Base-by-base conservation (phyloP, 2,113 vertebrate species). In the Callopanchax toddi region DNA sequence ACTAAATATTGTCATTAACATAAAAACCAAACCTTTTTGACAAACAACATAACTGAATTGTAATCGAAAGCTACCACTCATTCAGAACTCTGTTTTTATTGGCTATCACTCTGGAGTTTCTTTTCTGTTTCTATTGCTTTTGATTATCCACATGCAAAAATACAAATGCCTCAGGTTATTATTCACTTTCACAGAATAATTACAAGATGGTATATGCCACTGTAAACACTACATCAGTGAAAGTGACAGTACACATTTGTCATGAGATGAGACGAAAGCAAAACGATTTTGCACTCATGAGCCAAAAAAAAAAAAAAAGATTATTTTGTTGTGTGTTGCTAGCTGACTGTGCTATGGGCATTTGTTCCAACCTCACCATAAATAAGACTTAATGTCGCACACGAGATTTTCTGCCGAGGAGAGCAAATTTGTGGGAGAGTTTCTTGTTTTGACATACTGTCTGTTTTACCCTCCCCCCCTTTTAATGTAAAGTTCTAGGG, bases 101-200 rank as follows among this genome's bases (percentile, higher is more conserved):
- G 61, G 71, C 76, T 64, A 74, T 86, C 81, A 80, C 53, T 79
- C 53, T 59, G 62, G 64, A 65, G 45, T 76, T 62, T 70, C 56
- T 54, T 84, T 65, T 82, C 63, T 59, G 44, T 71, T 58, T 75
- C 77, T 39, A 77, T 91, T 85, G 58, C 85, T 86, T 86, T 82
- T 87, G 83, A 89, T 89, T 83, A 87, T 73, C 61, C 67, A 68
- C 72, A 78, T 21, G 50, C 80, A 80, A 78, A 85, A 78, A 80
- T 68, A 81, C 60, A 60, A 84, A 76, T 82, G 88, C 88, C 86
- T 49, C 73, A 74, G 89, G 88, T 87, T 83, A 85, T 55, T 73
- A 76, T 84, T 87, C 87, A 76, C 87, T 90, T 91, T 89, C 84
- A 77, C 77, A 72, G 72, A 84, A 79, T 91, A 89, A 91, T 91